These are phyloP conservation scores for Virgularia gustaviana DNA, from an alignment of 92 coral and sea anemone genomes.

Conservation along the genomic window DNA sequence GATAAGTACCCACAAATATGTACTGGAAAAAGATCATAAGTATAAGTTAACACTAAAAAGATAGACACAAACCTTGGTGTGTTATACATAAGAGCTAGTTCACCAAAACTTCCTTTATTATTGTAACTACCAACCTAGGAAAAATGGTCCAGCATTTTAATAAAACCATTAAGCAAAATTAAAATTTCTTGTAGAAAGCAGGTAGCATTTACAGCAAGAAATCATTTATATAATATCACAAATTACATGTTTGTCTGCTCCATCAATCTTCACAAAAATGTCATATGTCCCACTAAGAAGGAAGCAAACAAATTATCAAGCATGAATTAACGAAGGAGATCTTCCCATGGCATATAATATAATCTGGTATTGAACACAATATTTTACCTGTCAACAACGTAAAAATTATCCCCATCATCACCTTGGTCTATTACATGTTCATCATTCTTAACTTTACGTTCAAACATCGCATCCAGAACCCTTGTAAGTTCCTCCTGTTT, in stretches of 20 bases:
- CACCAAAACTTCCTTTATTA: conserved; percentile 98
- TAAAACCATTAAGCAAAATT: too few relatives aligned
- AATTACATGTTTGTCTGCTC: conserved; percentile 81
- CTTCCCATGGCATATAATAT: background rate
- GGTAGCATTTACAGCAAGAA: background rate
- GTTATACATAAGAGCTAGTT: conserved; percentile 97
- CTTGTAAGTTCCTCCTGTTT: conserved; percentile 79
- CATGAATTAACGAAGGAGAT: background rate
- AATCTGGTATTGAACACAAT: background rate
- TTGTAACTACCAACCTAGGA: conserved; percentile 83
- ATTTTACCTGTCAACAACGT: conserved; percentile 80
- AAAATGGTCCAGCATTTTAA: too few relatives aligned
- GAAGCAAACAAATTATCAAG: background rate
- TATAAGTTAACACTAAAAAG: background rate
- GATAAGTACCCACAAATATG: too few relatives aligned
- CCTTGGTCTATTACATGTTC: conserved; percentile 99
- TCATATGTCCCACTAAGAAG: conserved; percentile 82
- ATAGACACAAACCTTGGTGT: conserved; percentile 81
- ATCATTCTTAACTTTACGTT: conserved; percentile 74
- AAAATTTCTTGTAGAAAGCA: too few relatives aligned
- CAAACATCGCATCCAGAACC: conserved; percentile 99
- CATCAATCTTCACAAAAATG: conserved; percentile 92
- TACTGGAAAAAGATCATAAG: background rate
- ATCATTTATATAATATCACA: background rate
- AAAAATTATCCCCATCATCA: conserved; percentile 98